Base-by-base conservation (phyloP, 2,797 vertebrate genomes). In the Brachyrhaphis roseni region DNA sequence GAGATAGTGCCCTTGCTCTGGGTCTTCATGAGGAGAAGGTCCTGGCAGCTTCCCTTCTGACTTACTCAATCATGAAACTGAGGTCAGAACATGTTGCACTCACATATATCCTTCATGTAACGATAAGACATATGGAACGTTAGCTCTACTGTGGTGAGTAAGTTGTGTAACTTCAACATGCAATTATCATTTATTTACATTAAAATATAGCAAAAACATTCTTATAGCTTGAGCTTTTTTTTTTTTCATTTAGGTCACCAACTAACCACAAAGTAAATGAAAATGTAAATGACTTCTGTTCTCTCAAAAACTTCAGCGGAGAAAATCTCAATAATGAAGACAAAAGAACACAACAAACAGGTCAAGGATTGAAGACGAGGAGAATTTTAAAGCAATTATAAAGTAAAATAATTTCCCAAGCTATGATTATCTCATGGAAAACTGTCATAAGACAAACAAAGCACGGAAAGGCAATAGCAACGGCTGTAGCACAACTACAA, bases 1-100 rank as follows among this genome's bases (percentile, higher is more conserved):
- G 94, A 95, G 94, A 93, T 92, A 82, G 95, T 95, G 96, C 92
- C 95, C 96, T 96, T 96, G 95, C 94, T 94, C 89, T 89, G 92
- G 94, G 93, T 95, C 95, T 94, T 93, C 90, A 79, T 72, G 86
- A 94, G 89, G 88, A 93, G 92, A 93, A 89, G 92, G 90, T 90
- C 92, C 93, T 94, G 94, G 94, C 95, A 92, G 89, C 84, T 89
- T 86, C 88, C 78, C 85, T 85, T 87, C 80, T 87, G 84, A 84
- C 91, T 94, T 93, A 92, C 92, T 94, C 89, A 89, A 93, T 94
- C 91, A 95, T 90, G 84, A 89, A 89, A 86, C 87, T 68, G 70
- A 84, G 90, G 92, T 89, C 91, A 84, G 64, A 64, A 85, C 84
- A 87, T 77, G 88, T 79, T 85, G 71, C 81, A 80, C 79, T 81